A percentile compares a stretch with the other conserved stretches of the same genome.
These are phyloP conservation scores for Steinernema khuongi DNA, from an alignment of 1,140 invertebrate species.

Conservation along the genomic window DNA sequence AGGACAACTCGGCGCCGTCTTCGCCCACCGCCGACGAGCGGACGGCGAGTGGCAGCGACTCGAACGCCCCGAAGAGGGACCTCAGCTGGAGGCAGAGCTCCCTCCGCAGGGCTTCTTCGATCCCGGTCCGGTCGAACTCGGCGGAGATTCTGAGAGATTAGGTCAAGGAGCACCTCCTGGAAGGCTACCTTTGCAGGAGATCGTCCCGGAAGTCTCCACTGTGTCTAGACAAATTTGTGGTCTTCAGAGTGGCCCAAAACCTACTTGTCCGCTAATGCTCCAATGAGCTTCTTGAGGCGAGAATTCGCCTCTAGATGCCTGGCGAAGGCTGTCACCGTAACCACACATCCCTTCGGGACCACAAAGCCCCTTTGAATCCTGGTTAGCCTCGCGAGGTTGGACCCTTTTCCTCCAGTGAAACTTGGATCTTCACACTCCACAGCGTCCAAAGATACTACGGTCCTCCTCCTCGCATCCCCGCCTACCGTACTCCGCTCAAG, in stretches of 20 bases:
- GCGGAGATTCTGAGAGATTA: not conserved
- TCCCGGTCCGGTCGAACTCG: conserved; percentile 34
- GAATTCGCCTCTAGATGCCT: conserved; percentile 61
- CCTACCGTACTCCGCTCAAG: no score
- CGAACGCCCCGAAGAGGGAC: conserved; percentile 48
- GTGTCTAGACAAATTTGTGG: not conserved
- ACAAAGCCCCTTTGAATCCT: conserved; percentile 50
- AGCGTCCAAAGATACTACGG: conserved; percentile 17
- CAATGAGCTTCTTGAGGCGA: conserved; percentile 41
- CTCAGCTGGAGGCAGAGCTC: conserved; percentile 57
- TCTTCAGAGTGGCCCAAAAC: not conserved
- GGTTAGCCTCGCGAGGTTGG: conserved; percentile 33
- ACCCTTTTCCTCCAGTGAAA: conserved; percentile 34
- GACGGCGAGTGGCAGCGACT: conserved; percentile 61
- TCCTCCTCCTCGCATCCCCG: not conserved
- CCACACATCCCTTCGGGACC: conserved; percentile 66
- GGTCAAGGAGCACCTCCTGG: not conserved
- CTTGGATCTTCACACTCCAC: conserved; percentile 20
- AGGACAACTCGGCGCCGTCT: conserved; percentile 71
- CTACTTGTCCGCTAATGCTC: conserved; percentile 18
- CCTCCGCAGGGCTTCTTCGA: conserved; percentile 41
- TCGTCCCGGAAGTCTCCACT: conserved; percentile 50
- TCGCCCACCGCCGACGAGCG: conserved; percentile 70
- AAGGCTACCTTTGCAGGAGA: conserved; percentile 12
- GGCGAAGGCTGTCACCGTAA: conserved; percentile 65